Conservation (phyloP, 1,140 invertebrate genomes). For the Rhopalosiphum maidis region DNA sequence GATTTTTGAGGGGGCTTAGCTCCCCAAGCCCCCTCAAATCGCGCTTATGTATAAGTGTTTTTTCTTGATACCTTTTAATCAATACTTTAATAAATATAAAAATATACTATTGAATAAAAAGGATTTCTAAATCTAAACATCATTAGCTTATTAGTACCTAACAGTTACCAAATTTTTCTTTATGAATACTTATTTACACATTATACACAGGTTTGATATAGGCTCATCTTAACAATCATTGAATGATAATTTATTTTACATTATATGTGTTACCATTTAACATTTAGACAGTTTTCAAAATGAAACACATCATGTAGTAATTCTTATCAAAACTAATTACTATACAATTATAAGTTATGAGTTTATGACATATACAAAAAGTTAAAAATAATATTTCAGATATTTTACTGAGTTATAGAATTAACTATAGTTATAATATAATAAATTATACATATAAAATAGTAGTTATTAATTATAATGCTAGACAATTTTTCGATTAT, state of each 20-base stretch:
- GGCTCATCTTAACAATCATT: neutral
- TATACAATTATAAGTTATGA: too few relatives aligned
- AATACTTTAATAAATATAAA: neutral
- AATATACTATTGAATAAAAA: neutral
- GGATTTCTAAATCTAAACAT: neutral
- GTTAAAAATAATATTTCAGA: conserved; percentile 4
- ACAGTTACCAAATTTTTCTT: neutral
- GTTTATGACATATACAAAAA: neutral
- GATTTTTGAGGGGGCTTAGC: neutral
- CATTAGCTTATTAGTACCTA: neutral
- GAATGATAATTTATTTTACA: neutral
- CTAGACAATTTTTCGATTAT: neutral
- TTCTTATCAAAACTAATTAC: too few relatives aligned
- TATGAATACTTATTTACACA: neutral
- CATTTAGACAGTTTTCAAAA: too few relatives aligned
- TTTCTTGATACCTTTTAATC: neutral
- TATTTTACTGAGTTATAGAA: neutral
- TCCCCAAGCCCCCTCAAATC: too few relatives aligned
- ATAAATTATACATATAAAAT: neutral
- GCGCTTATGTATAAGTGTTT: neutral
- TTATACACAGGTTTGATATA: neutral
- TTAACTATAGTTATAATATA: neutral
- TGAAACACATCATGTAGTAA: neutral
- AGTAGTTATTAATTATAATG: too few relatives aligned
- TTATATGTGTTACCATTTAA: neutral